Conservation (phyloP, 2,113 vertebrate species). For the Phalacrocorax carbo region DNA sequence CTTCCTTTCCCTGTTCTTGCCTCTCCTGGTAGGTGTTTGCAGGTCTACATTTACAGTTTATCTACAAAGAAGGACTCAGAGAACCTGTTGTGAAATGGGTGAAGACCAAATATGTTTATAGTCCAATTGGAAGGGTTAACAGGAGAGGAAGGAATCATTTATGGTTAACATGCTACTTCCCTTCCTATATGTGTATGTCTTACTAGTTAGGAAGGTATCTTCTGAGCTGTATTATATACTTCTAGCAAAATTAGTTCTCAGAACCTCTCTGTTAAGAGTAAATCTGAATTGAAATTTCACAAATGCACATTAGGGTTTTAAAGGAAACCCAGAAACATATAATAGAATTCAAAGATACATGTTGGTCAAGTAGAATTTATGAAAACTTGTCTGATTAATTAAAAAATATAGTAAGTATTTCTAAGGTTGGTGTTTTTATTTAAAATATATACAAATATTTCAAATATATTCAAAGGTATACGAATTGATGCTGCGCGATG, state of each 20-base stretch:
- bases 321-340: background rate
- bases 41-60: background rate
- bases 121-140: background rate
- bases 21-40: background rate
- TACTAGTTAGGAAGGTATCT: background rate
- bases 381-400: background rate
- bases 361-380: background rate
- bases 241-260: background rate
- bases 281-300: background rate
- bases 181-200: rapidly evolving
- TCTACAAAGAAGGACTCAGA: background rate
- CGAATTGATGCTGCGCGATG: conserved; percentile 93
- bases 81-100: background rate
- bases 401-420: background rate
- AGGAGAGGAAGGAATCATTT: background rate
- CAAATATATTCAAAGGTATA: conserved; percentile 80
- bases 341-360: background rate
- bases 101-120: background rate
- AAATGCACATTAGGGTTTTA: background rate
- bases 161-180: background rate
- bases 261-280: background rate
- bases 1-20: background rate
- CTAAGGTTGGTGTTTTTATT: conserved; percentile 6
- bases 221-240: background rate
- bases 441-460: background rate